phyloP scores from a whole-genome alignment of 1,140 invertebrate species.

The Reticulitermes speratus region DNA sequence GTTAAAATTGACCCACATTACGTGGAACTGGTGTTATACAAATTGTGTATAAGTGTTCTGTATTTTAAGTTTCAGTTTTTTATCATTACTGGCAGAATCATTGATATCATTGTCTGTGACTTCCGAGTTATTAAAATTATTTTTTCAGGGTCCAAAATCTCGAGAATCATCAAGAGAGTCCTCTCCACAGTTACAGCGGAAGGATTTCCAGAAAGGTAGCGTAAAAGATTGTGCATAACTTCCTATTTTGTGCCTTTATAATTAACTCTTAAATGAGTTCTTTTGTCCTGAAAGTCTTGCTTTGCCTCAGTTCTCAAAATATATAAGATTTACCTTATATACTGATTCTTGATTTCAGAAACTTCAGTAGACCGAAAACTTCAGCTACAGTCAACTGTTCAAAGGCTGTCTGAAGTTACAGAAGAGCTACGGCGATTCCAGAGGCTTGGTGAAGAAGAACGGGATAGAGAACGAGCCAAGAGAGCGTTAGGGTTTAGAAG shows the following conservation, averaged over 20 bases:
- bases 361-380: conserved; percentile 40
- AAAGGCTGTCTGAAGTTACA: conserved; percentile 52
- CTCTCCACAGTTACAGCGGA: conserved; percentile 55
- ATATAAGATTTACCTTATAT: background rate
- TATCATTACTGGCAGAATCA: too few species aligned
- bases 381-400: conserved; percentile 46
- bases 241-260: background rate
- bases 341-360: conserved; percentile 35
- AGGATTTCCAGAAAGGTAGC: conserved; percentile 48
- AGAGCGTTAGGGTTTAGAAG: conserved; percentile 36
- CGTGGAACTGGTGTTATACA: too few species aligned
- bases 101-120: too few species aligned
- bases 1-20: too few species aligned
- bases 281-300: background rate
- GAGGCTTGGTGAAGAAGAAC: conserved; percentile 50
- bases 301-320: background rate
- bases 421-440: conserved; percentile 54
- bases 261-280: background rate
- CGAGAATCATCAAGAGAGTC: conserved; percentile 62
- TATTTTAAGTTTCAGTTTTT: too few species aligned
- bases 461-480: conserved; percentile 49
- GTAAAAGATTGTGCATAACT: conserved; percentile 27
- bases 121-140: conserved; percentile 17
- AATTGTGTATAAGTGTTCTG: too few species aligned
- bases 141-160: conserved; percentile 54